phyloP scores from a whole-genome alignment of 2,888 invertebrate species.

The Acanthoscelides obtectus region DNA sequence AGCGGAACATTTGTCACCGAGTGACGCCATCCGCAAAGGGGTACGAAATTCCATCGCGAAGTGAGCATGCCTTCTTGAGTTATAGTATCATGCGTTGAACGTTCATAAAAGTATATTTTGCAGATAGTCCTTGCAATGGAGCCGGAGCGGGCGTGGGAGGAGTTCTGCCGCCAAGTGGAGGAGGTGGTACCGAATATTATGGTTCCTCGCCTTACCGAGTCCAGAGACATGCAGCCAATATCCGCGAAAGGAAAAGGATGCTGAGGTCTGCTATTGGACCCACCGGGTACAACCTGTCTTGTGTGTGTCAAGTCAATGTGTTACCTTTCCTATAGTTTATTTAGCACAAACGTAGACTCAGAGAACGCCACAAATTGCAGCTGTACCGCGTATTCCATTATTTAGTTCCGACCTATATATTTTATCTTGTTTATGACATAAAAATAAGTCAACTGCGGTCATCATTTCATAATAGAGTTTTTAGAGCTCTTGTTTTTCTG shows the following conservation, averaged over 20 bases:
- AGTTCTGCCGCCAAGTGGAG: slow-evolving; percentile 38
- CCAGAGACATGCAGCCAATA: slow-evolving; percentile 90
- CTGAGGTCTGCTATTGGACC: slow-evolving; percentile 84
- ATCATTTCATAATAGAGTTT: no score
- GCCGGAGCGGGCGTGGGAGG: slow-evolving; percentile 44
- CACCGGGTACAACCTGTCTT: slow-evolving; percentile 61
- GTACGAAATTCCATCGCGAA: no score
- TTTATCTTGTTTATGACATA: no score
- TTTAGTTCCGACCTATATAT: no score
- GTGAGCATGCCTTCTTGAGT: no score
- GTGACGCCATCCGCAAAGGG: no score
- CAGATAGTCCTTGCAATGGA: slow-evolving; percentile 24
- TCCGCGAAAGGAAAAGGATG: slow-evolving; percentile 96
- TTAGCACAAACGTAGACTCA: slow-evolving; percentile 6
- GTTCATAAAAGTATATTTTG: no score
- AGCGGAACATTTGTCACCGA: no score
- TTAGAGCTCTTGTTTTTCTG: no score
- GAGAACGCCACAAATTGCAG: not conserved
- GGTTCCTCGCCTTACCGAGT: slow-evolving; percentile 79
- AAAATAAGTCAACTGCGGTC: no score
- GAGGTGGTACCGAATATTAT: slow-evolving; percentile 50
- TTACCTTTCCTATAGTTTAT: not conserved
- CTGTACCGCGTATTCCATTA: no score
- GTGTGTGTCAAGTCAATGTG: not conserved
- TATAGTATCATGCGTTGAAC: no score